A percentile compares a stretch with the other conserved stretches of the same genome.
These are phyloP conservation scores for Falco cherrug DNA, from an alignment of 2,797 vertebrate genomes.

Conservation along the genomic window DNA sequence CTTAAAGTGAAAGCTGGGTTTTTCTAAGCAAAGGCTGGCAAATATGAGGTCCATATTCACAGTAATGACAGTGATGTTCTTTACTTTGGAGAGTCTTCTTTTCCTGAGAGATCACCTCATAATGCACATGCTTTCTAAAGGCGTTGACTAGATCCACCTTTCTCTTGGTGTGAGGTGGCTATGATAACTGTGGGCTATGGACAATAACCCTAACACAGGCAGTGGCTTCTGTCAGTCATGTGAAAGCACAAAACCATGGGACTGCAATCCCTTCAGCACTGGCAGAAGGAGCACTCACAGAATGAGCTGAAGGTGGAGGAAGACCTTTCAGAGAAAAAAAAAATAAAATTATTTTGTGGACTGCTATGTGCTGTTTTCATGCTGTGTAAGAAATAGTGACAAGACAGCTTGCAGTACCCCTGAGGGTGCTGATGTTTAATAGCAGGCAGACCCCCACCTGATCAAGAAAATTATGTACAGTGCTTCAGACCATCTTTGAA, in stretches of 20 bases:
- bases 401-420: neutral
- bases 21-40: neutral
- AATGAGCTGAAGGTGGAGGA: neutral
- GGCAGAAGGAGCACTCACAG: neutral
- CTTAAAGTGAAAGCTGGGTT: neutral
- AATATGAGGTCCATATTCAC: neutral
- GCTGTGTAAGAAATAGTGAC: neutral
- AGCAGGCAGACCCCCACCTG: neutral
- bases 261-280: neutral
- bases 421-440: neutral
- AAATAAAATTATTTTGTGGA: neutral
- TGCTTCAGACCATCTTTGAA: neutral
- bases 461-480: neutral
- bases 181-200: neutral
- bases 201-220: neutral
- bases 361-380: neutral
- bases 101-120: neutral
- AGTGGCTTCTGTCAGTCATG: neutral
- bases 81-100: neutral
- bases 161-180: neutral
- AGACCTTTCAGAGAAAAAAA: neutral
- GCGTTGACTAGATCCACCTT: neutral
- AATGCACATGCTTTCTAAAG: neutral
- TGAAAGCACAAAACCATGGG: neutral
- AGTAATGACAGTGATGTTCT: neutral